Evolutionary conservation across 2,888 invertebrate species (phyloP).

Genomic region (Apomyelois bistriatella): DNA sequence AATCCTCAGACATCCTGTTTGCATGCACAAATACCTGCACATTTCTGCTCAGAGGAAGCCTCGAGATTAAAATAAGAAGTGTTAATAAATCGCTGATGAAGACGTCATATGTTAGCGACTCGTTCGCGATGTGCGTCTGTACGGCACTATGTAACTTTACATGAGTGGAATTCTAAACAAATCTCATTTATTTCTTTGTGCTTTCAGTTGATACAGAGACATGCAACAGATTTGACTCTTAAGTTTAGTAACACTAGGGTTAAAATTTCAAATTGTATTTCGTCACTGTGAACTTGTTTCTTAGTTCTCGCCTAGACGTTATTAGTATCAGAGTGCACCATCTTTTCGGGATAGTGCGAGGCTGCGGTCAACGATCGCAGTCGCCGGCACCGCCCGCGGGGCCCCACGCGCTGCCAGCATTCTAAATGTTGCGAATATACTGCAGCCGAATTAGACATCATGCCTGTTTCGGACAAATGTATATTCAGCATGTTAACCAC

Average conservation of each 20-base stretch:
- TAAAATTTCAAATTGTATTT: background rate
- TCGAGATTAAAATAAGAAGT: constrained; percentile 36
- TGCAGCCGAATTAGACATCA: constrained; percentile 44
- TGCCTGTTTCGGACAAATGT: constrained; percentile 38
- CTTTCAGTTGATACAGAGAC: background rate
- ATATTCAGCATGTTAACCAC: background rate
- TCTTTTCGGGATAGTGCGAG: constrained; percentile 21
- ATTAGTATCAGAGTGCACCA: constrained; percentile 13
- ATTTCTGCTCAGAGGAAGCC: constrained; percentile 32
- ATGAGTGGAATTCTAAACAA: constrained; percentile 25
- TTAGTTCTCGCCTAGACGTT: constrained; percentile 1
- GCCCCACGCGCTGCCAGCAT: constrained; percentile 46
- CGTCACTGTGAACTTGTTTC: background rate
- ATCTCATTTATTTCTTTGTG: constrained; percentile 4
- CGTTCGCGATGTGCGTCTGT: constrained; percentile 16
- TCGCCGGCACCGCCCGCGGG: constrained; percentile 41
- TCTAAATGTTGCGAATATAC: constrained; percentile 53
- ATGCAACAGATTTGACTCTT: background rate
- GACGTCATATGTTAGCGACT: constrained; percentile 27
- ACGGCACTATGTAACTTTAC: constrained; percentile 17
- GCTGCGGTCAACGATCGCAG: constrained; percentile 63
- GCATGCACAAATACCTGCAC: constrained; percentile 41
- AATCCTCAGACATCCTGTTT: constrained; percentile 63
- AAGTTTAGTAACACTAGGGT: background rate
- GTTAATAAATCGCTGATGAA: constrained; percentile 35